Percentiles rank a stretch among this genome's conserved stretches.
Evolutionary conservation across 1,140 invertebrate genomes (phyloP).

Genomic region (Bombus difficillimus): DNA sequence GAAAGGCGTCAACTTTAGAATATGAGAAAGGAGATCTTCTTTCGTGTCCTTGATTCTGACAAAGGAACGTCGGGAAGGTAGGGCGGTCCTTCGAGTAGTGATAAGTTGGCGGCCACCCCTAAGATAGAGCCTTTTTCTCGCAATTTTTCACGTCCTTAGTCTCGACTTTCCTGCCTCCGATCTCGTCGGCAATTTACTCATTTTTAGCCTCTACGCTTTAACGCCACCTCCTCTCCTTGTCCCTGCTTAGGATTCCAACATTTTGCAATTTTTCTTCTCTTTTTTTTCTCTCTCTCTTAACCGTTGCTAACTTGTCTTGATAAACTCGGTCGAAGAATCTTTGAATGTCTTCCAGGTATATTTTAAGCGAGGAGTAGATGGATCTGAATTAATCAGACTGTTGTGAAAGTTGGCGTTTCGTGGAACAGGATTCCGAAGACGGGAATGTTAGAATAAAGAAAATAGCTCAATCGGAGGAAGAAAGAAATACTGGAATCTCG

Average conservation of each 20-base stretch:
- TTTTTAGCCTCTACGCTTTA: constrained; percentile 51
- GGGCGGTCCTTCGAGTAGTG: constrained; percentile 66
- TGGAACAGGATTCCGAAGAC: too few species aligned
- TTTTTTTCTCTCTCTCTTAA: neutral
- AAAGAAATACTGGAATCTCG: too few species aligned
- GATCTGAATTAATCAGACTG: too few species aligned
- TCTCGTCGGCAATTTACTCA: constrained; percentile 65
- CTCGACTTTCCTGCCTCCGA: constrained; percentile 56
- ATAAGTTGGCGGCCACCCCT: constrained; percentile 62
- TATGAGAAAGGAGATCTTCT: constrained; percentile 71
- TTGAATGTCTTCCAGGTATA: neutral
- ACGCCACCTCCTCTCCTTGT: neutral
- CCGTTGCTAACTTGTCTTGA: neutral
- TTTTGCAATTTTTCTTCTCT: neutral
- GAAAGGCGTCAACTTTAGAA: constrained; percentile 69
- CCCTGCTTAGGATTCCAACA: neutral
- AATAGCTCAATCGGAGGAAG: too few species aligned
- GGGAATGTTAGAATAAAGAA: too few species aligned
- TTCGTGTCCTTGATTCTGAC: constrained; percentile 70
- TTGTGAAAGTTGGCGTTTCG: too few species aligned
- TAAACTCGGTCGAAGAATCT: neutral
- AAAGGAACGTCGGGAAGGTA: constrained; percentile 61
- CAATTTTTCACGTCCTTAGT: constrained; percentile 71
- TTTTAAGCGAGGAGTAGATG: too few species aligned
- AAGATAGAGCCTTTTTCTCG: constrained; percentile 67